Evolutionary conservation across 1,140 invertebrate species (phyloP), one percentile per base, ranked within the genome.

Genomic region (Micrasema minimum): DNA sequence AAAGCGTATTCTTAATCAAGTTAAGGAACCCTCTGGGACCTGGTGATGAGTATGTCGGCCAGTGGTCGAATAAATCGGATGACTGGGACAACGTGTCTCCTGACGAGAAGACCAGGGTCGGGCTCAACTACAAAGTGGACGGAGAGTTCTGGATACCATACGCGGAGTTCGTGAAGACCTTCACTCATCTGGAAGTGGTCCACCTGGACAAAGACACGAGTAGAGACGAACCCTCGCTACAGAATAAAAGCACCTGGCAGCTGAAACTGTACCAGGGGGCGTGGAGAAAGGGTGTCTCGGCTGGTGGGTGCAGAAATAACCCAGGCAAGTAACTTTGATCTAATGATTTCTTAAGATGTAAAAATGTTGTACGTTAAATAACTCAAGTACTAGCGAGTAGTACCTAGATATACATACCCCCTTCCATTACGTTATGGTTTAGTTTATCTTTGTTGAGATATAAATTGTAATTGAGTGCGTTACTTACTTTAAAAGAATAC

Each of bases 81-180:
- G 90, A 93, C 72, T 94, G 92, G 92, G 90, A 93, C 48, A 89
- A 92, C 65, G 86, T 95, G 5, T 87, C 90, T 2, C 83, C 87
- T 3, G 85, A 88, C 35, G 93, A 95, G 79, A 87, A 89, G 46
- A 90, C 94, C 72, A 84, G 92, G 46, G 81, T 96, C 0, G 87
- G 88, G 46, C 80, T 89, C 4, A 84, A 87, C 50, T 89, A 90
- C 74, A 85, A 90, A 77, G 83, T 85, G 7, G 89, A 92, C 75
- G 93, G 93, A 31, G 92, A 94, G 82, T 96, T 96, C 80, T 96
- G 93, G 92, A 94, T 96, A 84, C 88, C 92, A 0, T 94, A 92
- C 77, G 87, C 88, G 4, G 94, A 96, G 78, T 95, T 96, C 77
- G 87, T 93, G 31, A 90, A 91, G 77, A 91, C 92, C 0, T 96